These are phyloP conservation scores for Eupithecia centaureata DNA, from an alignment of 2,888 invertebrate species.

Conservation along the genomic window DNA sequence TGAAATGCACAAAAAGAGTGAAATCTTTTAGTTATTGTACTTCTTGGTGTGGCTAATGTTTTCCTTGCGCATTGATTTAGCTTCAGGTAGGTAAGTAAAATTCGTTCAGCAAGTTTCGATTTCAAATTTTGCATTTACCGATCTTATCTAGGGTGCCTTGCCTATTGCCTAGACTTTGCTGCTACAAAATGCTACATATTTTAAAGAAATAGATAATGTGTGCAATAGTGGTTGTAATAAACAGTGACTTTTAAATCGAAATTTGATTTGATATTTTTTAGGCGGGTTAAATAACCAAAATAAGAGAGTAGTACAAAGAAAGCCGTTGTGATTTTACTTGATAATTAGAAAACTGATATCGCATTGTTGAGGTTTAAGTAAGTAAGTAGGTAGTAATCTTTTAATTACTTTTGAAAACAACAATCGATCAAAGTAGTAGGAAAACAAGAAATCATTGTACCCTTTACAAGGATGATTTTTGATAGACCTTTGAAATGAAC, in stretches of 20 bases:
- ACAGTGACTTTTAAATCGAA: not conserved
- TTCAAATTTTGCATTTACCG: conserved; percentile 2
- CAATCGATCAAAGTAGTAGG: not conserved
- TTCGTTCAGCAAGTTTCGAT: not conserved
- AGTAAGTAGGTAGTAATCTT: no score
- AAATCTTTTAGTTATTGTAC: no score
- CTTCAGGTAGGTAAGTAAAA: not conserved
- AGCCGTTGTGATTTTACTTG: not conserved
- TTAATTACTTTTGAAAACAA: not conserved
- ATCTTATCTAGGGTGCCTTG: not conserved
- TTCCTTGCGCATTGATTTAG: not conserved
- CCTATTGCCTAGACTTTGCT: not conserved
- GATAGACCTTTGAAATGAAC: not conserved
- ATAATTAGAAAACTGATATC: not conserved
- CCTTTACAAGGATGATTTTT: no score
- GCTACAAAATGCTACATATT: conserved; percentile 11
- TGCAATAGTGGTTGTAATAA: not conserved
- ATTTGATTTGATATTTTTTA: not conserved
- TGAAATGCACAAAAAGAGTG: no score
- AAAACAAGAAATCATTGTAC: not conserved
- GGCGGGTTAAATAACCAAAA: not conserved
- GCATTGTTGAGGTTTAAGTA: not conserved
- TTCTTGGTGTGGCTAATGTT: no score
- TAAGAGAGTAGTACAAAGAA: not conserved
- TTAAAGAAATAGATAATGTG: not conserved